Conservation (phyloP, 2,797 vertebrate genomes). For the Gallinago stenura region DNA sequence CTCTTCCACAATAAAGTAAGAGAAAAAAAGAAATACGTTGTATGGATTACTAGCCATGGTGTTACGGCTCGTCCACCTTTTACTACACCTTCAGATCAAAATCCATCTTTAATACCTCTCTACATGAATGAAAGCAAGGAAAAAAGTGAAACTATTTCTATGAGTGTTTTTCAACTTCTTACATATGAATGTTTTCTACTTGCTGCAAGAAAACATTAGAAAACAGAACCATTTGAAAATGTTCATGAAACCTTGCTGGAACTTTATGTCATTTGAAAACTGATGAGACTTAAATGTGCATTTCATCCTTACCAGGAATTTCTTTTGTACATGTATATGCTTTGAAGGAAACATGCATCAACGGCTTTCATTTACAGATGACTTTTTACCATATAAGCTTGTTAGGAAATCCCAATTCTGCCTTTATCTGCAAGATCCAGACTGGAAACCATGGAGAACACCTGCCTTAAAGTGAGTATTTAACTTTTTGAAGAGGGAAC, state of each 20-base stretch:
- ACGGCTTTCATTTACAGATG: neutral
- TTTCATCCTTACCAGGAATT: neutral
- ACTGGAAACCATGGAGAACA: constrained; percentile 20
- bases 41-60: neutral
- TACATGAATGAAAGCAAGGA: neutral
- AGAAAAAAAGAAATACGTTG: neutral
- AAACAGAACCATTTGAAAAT: neutral
- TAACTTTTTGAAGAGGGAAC: neutral
- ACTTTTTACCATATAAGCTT: constrained; percentile 48
- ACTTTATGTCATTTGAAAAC: neutral
- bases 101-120: neutral
- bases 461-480: neutral
- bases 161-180: neutral
- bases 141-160: neutral
- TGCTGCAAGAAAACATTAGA: neutral
- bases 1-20: neutral
- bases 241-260: neutral
- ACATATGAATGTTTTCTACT: neutral
- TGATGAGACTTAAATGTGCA: neutral
- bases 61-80: neutral
- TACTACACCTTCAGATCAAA: neutral
- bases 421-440: constrained; percentile 9
- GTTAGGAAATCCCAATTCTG: neutral
- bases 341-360: neutral
- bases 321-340: neutral